These are phyloP conservation scores for Saguinus midas DNA, from an alignment of 2,113 vertebrate species.

Conservation along the genomic window DNA sequence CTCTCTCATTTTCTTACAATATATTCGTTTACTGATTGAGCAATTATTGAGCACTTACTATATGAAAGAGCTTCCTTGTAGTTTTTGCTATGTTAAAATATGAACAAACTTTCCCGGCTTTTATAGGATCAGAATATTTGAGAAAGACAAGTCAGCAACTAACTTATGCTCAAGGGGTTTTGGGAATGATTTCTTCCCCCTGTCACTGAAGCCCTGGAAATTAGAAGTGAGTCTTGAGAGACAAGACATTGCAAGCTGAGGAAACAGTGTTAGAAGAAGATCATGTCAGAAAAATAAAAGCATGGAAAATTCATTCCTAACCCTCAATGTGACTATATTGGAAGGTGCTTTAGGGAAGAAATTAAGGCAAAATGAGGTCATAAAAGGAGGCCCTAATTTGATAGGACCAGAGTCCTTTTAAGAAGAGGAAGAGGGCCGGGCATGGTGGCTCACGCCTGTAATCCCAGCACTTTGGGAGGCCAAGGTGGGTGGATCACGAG, in stretches of 20 bases:
- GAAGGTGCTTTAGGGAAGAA: not conserved
- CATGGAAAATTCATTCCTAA: not conserved
- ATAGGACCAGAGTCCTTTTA: not conserved
- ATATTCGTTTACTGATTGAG: not conserved
- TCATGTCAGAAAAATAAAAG: not conserved
- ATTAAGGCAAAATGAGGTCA: not conserved
- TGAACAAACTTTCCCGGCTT: not conserved
- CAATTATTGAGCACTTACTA: not conserved
- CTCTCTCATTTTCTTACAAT: not conserved
- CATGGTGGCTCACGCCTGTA: too few relatives aligned
- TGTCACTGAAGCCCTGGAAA: not conserved
- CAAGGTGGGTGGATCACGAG: too few relatives aligned
- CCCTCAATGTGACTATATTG: not conserved
- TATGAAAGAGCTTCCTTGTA: not conserved
- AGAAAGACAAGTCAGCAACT: not conserved
- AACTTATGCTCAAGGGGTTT: not conserved
- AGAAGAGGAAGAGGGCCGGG: not conserved
- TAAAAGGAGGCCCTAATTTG: not conserved
- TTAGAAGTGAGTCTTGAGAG: not conserved
- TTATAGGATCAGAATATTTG: not conserved
- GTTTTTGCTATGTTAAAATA: not conserved
- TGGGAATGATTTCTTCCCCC: not conserved
- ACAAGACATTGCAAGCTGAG: not conserved
- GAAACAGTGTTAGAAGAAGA: not conserved
- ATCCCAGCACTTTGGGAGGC: too few relatives aligned